Base-by-base conservation (phyloP, 2,113 vertebrate genomes). In the Phylloscopus trochilus region DNA sequence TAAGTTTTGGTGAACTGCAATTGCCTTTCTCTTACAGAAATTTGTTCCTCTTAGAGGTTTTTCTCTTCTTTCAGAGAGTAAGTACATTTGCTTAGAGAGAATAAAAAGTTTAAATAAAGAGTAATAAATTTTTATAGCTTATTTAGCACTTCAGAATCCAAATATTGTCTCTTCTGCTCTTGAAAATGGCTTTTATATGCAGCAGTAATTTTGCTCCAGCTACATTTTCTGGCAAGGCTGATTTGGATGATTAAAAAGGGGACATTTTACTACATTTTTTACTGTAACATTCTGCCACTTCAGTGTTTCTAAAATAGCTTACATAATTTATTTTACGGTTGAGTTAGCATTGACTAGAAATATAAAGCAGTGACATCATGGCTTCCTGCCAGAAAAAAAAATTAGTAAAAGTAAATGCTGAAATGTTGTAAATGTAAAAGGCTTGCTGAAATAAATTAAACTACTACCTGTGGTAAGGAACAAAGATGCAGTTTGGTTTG, bases 271-370 rank as follows among this genome's bases (percentile, higher is more conserved):
- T 77, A 7, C 23, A 72, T 87, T 95, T 95, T 52, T 31, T 89
- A 62, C 27, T 41, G 68, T 55, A 80, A 51, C 1, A 58, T 97
- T 97, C 93, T 89, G 39, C 79, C 51, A 84, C 68, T 94, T 95
- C 75, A 80, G 44, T 84, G 37, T 93, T 97, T 95, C 83, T 94
- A 85, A 95, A 96, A 94, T 74, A 96, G 46, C 73, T 92, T 64
- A 39, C 22, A 37, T 69, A 68, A 81, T 86, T 95, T 94, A 93
- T 84, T 95, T 95, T 96, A 92, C 37, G 90, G 85, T 63, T 90
- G 47, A 63, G 10, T 87, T 96, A 97, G 85, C 90, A 87, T 33
- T 97, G 68, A 76, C 64, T 93, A 67, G 18, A 31, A 92, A 76
- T 93, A 84, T 72, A 95, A 89, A 90, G 44, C 17, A 94, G 75